Percentiles rank a stretch among this genome's conserved stretches.
Conservation (phyloP, 2,113 vertebrate species). For the Enhydra lutris region DNA sequence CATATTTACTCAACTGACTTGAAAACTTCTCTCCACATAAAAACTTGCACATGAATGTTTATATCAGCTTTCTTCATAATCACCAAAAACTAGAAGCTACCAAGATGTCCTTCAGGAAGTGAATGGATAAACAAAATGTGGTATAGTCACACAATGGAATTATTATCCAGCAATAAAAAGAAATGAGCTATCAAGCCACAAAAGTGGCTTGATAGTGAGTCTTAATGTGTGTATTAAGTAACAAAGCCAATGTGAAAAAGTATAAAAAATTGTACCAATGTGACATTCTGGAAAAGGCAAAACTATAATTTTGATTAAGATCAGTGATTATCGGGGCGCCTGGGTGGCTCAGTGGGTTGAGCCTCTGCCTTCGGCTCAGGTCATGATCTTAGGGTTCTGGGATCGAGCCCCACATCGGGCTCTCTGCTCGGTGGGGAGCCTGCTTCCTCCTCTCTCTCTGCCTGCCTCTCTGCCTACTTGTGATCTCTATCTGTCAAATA, state of each 20-base stretch:
- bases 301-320: background rate
- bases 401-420: too few species aligned
- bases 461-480: too few species aligned
- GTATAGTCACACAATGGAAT: background rate
- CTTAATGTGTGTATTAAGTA: background rate
- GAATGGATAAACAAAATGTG: background rate
- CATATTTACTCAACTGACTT: background rate
- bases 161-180: background rate
- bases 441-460: too few species aligned
- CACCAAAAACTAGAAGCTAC: background rate
- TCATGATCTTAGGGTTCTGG: too few species aligned
- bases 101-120: background rate
- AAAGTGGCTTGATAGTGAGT: background rate
- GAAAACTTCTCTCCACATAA: slow-evolving; percentile 4
- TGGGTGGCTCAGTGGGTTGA: too few species aligned
- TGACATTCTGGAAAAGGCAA: background rate
- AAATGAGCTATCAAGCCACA: background rate
- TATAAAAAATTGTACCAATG: background rate
- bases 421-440: too few species aligned
- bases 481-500: too few species aligned
- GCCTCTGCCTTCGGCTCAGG: too few species aligned
- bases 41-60: background rate
- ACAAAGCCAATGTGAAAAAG: background rate
- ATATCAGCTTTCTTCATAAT: background rate
- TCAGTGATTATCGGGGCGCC: background rate